Evolutionary conservation across 1,140 invertebrate genomes (phyloP).

Genomic region (Camponotus floridanus): DNA sequence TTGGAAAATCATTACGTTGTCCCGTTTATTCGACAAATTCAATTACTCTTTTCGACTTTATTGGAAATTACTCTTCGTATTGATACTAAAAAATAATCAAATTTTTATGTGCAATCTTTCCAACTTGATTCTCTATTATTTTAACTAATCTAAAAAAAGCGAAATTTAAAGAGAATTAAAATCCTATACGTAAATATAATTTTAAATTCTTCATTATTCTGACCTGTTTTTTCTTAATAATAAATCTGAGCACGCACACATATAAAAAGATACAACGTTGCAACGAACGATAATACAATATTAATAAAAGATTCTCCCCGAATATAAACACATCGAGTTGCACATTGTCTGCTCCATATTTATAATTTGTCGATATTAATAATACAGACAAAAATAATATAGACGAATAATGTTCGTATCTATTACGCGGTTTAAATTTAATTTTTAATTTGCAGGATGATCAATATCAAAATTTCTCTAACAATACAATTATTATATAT

Average conservation of each 20-base stretch:
- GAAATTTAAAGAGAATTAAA: neutral
- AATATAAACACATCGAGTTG: neutral
- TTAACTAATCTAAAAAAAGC: neutral
- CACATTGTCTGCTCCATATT: neutral
- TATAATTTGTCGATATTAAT: neutral
- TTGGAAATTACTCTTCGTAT: constrained; percentile 8
- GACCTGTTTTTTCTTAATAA: neutral
- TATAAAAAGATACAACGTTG: neutral
- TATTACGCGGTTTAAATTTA: too few relatives aligned
- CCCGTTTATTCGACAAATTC: constrained; percentile 1
- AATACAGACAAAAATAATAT: too few relatives aligned
- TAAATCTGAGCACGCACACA: neutral
- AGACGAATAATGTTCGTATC: too few relatives aligned
- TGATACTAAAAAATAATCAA: constrained; percentile 16
- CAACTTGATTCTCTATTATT: neutral
- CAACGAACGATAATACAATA: neutral
- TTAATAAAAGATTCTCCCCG: constrained; percentile 10
- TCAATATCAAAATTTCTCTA: too few relatives aligned
- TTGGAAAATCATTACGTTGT: constrained; percentile 1
- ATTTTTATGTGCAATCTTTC: neutral
- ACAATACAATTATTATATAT: neutral
- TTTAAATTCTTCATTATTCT: neutral
- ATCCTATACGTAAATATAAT: neutral
- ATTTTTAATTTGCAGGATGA: too few relatives aligned
- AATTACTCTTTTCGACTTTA: neutral